Evolutionary conservation across 64 coral and sea anemone genomes (phyloP), one percentile per base, ranked within the genome.

Genomic region (Exaiptasia diaphana): DNA sequence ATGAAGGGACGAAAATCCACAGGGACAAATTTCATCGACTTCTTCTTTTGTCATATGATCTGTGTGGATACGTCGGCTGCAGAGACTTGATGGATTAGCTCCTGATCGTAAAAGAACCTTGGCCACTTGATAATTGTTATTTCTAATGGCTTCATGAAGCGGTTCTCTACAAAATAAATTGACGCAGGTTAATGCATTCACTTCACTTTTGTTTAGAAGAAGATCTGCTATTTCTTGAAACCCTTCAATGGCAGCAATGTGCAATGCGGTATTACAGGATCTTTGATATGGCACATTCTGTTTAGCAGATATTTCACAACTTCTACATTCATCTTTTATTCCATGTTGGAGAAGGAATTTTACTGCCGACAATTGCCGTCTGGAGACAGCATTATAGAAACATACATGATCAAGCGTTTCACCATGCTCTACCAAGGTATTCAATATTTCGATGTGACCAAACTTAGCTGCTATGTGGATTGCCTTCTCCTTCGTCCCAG

Each of bases 61-160:
- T 4, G 13, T 36, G 3, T 25, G 17, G 0, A 23, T 13, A 38
- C 13, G 3, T 12, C 22, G 18, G 0, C 30, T 4, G 4, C 90
- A 93, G 22, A 8, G 71, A 44, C 72, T 50, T 2, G 45, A 57
- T 13, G 78, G 36, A 68, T 76, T 26, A 2, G 49, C 86, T 18
- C 80, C 80, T 56, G 54, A 76, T 39, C 23, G 0, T 37, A 95
- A 71, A 17, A 95, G 27, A 52, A 74, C 1, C 15, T 75, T 55
- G 15, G 54, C 11, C 1, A 65, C 25, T 24, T 85, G 38, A 10
- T 78, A 41, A 2, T 80, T 83, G 31, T 85, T 80, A n/a, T 59
- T 74, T n/a, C 73, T 7, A 3, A 79, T 65, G 13, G 91, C 91
- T 23, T 83, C 86, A 24, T 85, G 86, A 5, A 89, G 74, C 4